Conservation (phyloP, 2,888 invertebrate species). For the Drosophila nr. perissopoda region DNA sequence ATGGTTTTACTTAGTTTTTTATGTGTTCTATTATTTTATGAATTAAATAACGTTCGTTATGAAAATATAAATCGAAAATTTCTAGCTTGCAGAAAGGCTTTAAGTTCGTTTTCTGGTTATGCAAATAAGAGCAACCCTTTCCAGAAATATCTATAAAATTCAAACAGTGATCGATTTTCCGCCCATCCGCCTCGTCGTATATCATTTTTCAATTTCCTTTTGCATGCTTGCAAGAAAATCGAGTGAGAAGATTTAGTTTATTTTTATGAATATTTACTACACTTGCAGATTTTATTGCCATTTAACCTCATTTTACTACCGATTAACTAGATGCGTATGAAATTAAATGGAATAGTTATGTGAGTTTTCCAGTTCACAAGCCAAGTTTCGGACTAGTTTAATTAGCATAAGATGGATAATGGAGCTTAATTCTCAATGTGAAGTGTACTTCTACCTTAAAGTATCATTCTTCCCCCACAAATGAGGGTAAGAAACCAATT, state of each 20-base stretch:
- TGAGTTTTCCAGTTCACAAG: background rate
- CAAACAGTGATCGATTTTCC: conserved; percentile 2
- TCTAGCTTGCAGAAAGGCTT: background rate
- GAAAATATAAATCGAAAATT: background rate
- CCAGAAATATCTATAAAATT: conserved; percentile 9
- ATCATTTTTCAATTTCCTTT: conserved; percentile 63
- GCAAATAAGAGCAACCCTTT: conserved; percentile 17
- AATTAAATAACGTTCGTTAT: background rate
- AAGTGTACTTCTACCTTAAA: background rate
- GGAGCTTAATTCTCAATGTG: background rate
- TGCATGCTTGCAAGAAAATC: conserved; percentile 20
- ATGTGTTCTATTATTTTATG: background rate
- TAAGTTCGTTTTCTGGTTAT: conserved; percentile 18
- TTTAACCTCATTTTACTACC: background rate
- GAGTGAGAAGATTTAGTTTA: background rate
- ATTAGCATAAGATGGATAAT: background rate
- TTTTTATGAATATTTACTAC: background rate
- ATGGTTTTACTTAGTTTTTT: background rate
- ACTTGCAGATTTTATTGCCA: background rate
- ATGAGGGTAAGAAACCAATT: background rate
- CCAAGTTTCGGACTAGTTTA: background rate
- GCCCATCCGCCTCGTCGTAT: conserved; percentile 30
- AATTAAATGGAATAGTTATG: background rate
- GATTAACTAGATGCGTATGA: background rate
- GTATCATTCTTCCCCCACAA: background rate